Evolutionary conservation across 1,140 invertebrate genomes (phyloP).

Genomic region (Drosophila auraria): DNA sequence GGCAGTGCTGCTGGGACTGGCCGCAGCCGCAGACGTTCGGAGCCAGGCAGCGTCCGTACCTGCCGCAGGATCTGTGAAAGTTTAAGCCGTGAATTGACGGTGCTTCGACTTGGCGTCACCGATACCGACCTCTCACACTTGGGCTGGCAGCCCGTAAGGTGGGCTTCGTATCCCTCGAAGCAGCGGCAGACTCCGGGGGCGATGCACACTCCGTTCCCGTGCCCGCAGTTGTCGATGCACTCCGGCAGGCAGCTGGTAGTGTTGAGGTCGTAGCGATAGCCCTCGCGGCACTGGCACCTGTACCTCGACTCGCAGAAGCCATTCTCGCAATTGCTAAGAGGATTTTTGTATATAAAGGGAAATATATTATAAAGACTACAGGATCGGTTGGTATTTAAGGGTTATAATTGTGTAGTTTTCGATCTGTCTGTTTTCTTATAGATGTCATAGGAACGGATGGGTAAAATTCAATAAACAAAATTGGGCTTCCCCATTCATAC

Average conservation of each 20-base stretch:
- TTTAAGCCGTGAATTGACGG: neutral
- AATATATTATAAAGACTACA: too few relatives aligned
- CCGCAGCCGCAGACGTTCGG: slow-evolving; percentile 74
- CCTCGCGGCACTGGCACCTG: slow-evolving; percentile 87
- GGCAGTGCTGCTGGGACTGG: slow-evolving; percentile 49
- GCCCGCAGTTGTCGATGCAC: slow-evolving; percentile 77
- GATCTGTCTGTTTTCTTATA: too few relatives aligned
- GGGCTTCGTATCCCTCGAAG: slow-evolving; percentile 86
- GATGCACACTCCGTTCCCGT: slow-evolving; percentile 85
- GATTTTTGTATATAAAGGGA: neutral
- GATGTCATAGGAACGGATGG: too few relatives aligned
- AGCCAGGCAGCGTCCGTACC: slow-evolving; percentile 64
- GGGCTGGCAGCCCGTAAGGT: slow-evolving; percentile 62
- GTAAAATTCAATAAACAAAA: too few relatives aligned
- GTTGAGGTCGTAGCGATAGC: slow-evolving; percentile 86
- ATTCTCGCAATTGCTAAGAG: slow-evolving; percentile 86
- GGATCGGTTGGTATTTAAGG: neutral
- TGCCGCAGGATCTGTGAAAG: slow-evolving; percentile 61
- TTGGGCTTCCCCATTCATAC: too few relatives aligned
- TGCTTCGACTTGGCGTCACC: neutral
- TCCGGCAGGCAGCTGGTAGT: slow-evolving; percentile 75
- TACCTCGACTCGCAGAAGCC: slow-evolving; percentile 87
- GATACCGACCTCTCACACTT: slow-evolving; percentile 65
- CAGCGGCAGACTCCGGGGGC: slow-evolving; percentile 87
- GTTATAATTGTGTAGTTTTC: neutral